phyloP scores from a whole-genome alignment of 2,888 invertebrate species.

The Heliconius cydno region DNA sequence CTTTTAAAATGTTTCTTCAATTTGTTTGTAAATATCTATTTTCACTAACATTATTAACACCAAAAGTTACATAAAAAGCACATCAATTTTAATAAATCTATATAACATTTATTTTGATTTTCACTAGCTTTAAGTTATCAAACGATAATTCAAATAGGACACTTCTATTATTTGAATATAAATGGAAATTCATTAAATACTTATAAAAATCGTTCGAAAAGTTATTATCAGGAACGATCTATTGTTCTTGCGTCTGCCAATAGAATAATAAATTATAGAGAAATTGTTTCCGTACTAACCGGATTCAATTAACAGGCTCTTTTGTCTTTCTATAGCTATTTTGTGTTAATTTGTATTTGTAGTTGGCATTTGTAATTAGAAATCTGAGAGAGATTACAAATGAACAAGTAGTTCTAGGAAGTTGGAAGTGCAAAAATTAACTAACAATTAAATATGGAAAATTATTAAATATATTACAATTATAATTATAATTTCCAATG shows the following conservation, averaged over 20 bases:
- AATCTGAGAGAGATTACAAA: neutral
- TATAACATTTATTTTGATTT: conserved; percentile 23
- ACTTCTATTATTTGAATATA: conserved; percentile 19
- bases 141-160: neutral
- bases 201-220: conserved; percentile 14
- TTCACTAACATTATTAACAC: neutral
- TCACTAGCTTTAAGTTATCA: conserved; percentile 27
- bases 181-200: conserved; percentile 26
- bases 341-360: neutral
- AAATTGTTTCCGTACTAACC: conserved; percentile 21
- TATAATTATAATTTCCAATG: conserved; percentile 33
- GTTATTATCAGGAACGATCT: conserved; percentile 15
- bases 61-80: neutral
- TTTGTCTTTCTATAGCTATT: neutral
- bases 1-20: neutral
- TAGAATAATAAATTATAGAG: conserved; percentile 29
- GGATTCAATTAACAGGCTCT: neutral
- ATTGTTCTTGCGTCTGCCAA: conserved; percentile 17
- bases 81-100: neutral
- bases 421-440: neutral
- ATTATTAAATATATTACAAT: too few species aligned
- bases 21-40: conserved; percentile 10
- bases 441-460: too few species aligned
- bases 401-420: neutral
- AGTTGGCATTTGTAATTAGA: conserved; percentile 7